These are phyloP conservation scores for Myopa tessellatipennis DNA, from an alignment of 2,888 invertebrate species.

Conservation along the genomic window DNA sequence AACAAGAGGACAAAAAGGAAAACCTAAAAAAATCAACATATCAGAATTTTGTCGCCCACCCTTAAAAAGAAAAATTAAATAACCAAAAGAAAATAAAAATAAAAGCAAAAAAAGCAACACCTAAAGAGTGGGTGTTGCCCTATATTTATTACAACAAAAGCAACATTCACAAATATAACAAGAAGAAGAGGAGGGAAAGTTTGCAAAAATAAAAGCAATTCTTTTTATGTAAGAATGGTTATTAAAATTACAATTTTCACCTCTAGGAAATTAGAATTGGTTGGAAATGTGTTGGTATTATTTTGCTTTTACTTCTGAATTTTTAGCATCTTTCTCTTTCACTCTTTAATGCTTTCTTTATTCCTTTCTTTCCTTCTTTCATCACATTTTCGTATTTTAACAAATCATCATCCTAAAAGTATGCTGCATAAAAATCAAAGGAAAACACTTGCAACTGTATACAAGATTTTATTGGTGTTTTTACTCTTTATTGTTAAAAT, in stretches of 20 bases:
- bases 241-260: no score
- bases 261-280: no score
- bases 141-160: constrained; percentile 1
- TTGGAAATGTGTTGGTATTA: neutral
- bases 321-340: neutral
- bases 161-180: neutral
- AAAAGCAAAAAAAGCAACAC: neutral
- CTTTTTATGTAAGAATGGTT: no score
- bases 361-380: neutral
- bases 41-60: constrained; percentile 26
- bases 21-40: constrained; percentile 7
- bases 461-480: neutral
- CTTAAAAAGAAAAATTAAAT: neutral
- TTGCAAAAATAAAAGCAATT: no score
- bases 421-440: constrained; percentile 7
- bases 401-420: constrained; percentile 27
- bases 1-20: constrained; percentile 7
- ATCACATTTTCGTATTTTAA: neutral
- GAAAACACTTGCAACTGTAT: constrained; percentile 7
- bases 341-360: neutral
- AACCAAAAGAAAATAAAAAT: constrained; percentile 6
- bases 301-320: neutral
- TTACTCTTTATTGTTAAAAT: neutral
- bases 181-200: neutral
- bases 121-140: constrained; percentile 30